Conservation (phyloP, 2,888 invertebrate species). For the Lasioglossum malachurum region DNA sequence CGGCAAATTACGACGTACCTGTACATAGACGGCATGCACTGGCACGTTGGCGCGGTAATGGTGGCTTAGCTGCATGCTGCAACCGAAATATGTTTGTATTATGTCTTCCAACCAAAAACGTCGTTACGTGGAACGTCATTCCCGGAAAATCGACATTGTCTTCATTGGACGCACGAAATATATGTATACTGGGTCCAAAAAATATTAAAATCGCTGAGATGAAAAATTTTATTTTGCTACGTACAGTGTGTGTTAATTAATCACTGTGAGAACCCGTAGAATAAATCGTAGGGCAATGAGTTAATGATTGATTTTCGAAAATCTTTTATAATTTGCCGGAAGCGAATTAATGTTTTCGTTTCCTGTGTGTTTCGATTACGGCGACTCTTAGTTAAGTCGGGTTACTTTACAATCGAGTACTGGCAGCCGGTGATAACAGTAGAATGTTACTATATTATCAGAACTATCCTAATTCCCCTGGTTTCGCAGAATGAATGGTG, state of each 20-base stretch:
- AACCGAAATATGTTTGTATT: not conserved
- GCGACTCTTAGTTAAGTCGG: not conserved
- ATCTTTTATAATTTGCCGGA: not conserved
- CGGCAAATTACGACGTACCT: slow-evolving; percentile 36
- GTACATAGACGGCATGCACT: slow-evolving; percentile 19
- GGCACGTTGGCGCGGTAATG: slow-evolving; percentile 17
- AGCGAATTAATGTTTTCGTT: not conserved
- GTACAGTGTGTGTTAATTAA: no score
- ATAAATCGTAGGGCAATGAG: no score
- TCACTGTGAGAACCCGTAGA: no score
- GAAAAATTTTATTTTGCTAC: not conserved
- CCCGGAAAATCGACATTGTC: not conserved
- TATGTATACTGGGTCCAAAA: not conserved
- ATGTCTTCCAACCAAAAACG: not conserved
- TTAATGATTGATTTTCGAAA: not conserved
- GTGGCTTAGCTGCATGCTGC: slow-evolving; percentile 2
- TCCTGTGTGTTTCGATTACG: not conserved
- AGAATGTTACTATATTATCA: slow-evolving; percentile 5
- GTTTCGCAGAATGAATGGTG: not conserved
- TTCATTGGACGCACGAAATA: not conserved
- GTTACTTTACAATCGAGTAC: slow-evolving; percentile 3
- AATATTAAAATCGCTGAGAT: not conserved
- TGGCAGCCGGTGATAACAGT: not conserved
- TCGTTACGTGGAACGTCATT: not conserved
- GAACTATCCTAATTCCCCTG: not conserved